Evolutionary conservation across 2,797 vertebrate species (phyloP).

Genomic region (Ceryle rudis): DNA sequence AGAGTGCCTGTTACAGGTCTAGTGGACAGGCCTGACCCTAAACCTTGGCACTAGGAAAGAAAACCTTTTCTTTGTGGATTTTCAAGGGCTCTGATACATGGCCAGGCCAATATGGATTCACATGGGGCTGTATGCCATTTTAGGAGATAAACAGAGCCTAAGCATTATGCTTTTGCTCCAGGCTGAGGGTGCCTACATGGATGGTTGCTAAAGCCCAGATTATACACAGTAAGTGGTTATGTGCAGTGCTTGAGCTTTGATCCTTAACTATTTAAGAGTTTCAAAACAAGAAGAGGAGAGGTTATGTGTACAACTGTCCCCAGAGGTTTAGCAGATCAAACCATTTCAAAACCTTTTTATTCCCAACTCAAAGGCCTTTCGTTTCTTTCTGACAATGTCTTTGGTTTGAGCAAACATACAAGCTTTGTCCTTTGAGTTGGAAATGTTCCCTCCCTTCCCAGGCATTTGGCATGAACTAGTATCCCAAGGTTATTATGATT

Average conservation of each 20-base stretch:
- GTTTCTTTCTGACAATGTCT: neutral
- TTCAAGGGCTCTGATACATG: neutral
- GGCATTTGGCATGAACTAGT: neutral
- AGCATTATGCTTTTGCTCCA: neutral
- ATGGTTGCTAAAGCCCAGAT: neutral
- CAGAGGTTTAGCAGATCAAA: neutral
- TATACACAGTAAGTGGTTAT: neutral
- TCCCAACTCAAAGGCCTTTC: neutral
- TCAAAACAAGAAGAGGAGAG: neutral
- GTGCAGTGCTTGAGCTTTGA: neutral
- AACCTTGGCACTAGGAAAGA: neutral
- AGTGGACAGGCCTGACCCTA: no score
- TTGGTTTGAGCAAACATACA: neutral
- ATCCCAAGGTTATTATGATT: neutral
- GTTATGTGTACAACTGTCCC: rapidly evolving
- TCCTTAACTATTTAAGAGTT: neutral
- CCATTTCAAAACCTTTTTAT: neutral
- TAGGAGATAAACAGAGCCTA: neutral
- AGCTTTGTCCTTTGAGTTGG: neutral
- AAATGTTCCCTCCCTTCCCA: neutral
- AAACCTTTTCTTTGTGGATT: neutral
- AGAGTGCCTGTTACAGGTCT: no score
- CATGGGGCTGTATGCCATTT: neutral
- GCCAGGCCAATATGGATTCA: neutral
- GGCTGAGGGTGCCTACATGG: neutral